Evolutionary conservation across 2,797 vertebrate genomes (phyloP), one percentile per base, ranked within the genome.

Genomic region (Ambastaia sidthimunki): DNA sequence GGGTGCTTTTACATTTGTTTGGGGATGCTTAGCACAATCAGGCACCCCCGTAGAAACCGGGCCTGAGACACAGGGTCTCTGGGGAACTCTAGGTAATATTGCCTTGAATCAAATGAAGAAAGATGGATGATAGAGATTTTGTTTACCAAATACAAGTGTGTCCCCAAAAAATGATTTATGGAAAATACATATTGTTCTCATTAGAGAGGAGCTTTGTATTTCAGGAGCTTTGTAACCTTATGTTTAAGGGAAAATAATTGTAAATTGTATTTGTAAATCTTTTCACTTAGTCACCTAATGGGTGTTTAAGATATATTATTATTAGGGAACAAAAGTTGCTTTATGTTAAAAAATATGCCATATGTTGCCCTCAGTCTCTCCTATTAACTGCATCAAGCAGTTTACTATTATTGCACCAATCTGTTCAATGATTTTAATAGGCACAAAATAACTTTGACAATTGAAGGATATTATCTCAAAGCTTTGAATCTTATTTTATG

Each of bases 131-230:
- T 88, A 89, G 87, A 90, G 86, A 87, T 86, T 78, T 83, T 85
- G 74, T 76, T 75, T 60, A 80, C 80, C 78, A 80, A 78, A 75
- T 78, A 65, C 85, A 88, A 81, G 85, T 65, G 48, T 74, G 73
- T 55, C 41, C 79, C 59, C 88, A 83, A 91, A 89, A 86, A 91
- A 92, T 91, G 91, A 92, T 87, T 82, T 90, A 92, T 92, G 91
- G 91, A 93, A 93, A 92, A 93, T 88, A 89, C 89, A 86, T 89
- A 92, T 91, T 91, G 89, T 87, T 86, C 88, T 90, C 87, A 90
- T 93, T 91, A 93, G 88, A 91, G 69, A 90, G 89, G 88, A 84
- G 81, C 84, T 90, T n/a, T n/a, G 90, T 87, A 18, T 86, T 80
- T 82, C 79, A 77, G n/a, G n/a, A n/a, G n/a, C n/a, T n/a, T n/a